Percentiles rank a stretch among this genome's conserved stretches.
Evolutionary conservation across 2,797 vertebrate species (phyloP).

Genomic region (Chromobotia macracanthus): DNA sequence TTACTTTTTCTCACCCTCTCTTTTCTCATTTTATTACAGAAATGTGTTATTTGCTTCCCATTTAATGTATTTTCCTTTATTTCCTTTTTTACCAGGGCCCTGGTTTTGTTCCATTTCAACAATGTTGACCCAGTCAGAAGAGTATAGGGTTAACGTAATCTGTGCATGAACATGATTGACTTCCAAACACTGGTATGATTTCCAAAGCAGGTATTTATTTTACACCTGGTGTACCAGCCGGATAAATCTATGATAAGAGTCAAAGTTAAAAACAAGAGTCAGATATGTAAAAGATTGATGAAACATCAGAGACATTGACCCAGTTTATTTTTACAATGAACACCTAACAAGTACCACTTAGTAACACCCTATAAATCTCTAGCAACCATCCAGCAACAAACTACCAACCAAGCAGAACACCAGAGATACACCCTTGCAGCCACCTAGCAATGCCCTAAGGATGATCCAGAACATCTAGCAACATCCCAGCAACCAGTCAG

Average conservation of each 20-base stretch:
- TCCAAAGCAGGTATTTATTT: conserved; percentile 19
- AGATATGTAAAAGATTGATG: not conserved
- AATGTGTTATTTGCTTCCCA: conserved; percentile 16
- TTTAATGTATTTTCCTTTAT: conserved; percentile 15
- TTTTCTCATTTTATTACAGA: conserved; percentile 15
- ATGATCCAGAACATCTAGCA: not conserved
- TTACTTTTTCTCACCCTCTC: conserved; percentile 26
- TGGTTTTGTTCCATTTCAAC: not conserved
- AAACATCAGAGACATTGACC: not conserved
- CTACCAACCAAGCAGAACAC: too few relatives aligned
- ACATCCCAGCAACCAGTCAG: not conserved
- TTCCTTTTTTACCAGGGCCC: not conserved
- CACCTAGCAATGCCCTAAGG: not conserved
- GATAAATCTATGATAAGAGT: conserved; percentile 16
- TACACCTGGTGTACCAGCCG: not conserved
- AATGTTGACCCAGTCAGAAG: not conserved
- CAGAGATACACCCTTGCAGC: not conserved
- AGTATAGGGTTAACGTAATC: not conserved
- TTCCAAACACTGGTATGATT: not conserved
- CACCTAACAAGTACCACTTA: too few relatives aligned
- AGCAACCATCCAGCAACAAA: not conserved
- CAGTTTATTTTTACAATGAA: not conserved
- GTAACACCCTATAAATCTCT: not conserved
- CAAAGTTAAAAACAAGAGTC: conserved; percentile 36
- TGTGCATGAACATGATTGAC: not conserved